phyloP scores from a whole-genome alignment of 2,113 vertebrate species.

The Empidonax alnorum region DNA sequence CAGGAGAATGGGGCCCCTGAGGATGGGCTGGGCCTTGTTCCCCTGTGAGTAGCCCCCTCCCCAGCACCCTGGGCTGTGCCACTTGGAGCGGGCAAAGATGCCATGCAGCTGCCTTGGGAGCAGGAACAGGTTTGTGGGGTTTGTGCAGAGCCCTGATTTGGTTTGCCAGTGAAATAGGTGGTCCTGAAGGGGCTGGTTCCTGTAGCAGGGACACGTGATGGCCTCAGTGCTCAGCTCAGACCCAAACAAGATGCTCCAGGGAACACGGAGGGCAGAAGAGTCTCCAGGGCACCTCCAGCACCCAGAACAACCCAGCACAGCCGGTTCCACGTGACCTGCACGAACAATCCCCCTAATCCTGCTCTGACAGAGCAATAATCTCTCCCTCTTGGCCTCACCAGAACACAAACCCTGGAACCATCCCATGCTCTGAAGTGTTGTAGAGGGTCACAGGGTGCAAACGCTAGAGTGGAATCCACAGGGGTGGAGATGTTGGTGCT shows the following conservation, averaged over 20 bases:
- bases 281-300: not conserved
- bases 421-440: rapidly evolving
- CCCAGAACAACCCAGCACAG: not conserved
- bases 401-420: not conserved
- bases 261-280: not conserved
- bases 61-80: rapidly evolving
- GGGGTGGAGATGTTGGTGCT: slow-evolving; percentile 83
- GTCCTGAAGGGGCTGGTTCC: not conserved
- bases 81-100: rapidly evolving
- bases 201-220: rapidly evolving
- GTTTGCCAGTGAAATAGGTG: not conserved
- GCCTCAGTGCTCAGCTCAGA: not conserved
- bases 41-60: rapidly evolving
- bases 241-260: not conserved
- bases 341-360: slow-evolving; percentile 24
- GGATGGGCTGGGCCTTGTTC: not conserved
- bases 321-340: not conserved
- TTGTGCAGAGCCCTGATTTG: not conserved
- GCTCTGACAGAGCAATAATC: not conserved
- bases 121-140: not conserved
- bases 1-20: not conserved
- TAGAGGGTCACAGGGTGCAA: slow-evolving; percentile 62
- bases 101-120: not conserved
- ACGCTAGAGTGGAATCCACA: slow-evolving; percentile 83
- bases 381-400: not conserved